phyloP scores from a whole-genome alignment of 2,113 vertebrate genomes.

The Scomber colias region DNA sequence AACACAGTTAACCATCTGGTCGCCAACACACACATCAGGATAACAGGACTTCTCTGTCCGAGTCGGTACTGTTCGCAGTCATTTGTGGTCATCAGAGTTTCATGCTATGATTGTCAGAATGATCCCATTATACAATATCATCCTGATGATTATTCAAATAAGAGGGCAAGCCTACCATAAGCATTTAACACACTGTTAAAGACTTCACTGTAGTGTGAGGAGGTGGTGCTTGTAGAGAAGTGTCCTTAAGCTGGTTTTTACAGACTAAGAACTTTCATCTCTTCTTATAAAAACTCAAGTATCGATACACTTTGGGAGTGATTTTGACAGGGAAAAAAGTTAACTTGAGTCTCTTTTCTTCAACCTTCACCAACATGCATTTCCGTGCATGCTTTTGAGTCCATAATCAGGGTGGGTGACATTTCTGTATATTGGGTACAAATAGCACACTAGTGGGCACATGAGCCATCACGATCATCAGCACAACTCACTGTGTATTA shows the following conservation, averaged over 20 bases:
- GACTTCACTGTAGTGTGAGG: neutral
- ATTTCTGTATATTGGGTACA: neutral
- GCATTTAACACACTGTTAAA: slow-evolving; percentile 21
- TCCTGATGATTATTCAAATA: slow-evolving; percentile 52
- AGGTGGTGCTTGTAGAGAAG: neutral
- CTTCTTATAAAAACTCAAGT: neutral
- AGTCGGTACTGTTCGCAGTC: neutral
- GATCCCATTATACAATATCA: slow-evolving; percentile 8
- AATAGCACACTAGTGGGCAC: neutral
- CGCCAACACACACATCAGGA: neutral
- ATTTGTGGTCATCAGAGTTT: neutral
- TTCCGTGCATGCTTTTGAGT: neutral
- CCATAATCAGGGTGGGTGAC: neutral
- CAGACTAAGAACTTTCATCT: neutral
- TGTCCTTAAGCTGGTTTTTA: neutral
- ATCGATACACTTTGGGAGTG: neutral
- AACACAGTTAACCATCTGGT: neutral
- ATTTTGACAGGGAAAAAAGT: neutral
- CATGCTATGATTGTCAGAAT: neutral
- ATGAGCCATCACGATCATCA: too few relatives aligned
- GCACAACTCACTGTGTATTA: neutral
- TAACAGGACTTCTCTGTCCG: neutral
- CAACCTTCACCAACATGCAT: neutral
- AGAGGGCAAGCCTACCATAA: slow-evolving; percentile 51
- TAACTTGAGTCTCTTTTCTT: neutral